phyloP scores from a whole-genome alignment of 2,888 invertebrate genomes.

The Acleris holmiana region DNA sequence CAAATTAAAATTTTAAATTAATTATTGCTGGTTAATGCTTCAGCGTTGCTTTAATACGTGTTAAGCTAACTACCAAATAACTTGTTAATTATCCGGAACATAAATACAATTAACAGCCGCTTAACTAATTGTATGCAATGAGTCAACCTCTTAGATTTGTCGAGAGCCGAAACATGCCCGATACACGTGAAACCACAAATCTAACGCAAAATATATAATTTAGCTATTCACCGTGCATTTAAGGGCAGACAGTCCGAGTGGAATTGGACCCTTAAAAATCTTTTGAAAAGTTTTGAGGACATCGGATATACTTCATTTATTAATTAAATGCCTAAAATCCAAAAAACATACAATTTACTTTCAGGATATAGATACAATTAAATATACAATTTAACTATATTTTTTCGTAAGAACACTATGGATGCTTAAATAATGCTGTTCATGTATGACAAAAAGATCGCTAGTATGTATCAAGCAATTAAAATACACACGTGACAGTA shows the following conservation, averaged over 20 bases:
- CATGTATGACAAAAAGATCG: constrained; percentile 2
- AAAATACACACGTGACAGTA: constrained; percentile 14
- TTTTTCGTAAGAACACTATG: constrained; percentile 11
- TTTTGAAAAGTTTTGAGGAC: not conserved
- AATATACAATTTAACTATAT: constrained; percentile 30
- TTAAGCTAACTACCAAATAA: constrained; percentile 34
- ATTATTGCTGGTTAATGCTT: constrained; percentile 52
- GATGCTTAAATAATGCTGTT: constrained; percentile 4
- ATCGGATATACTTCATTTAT: not conserved
- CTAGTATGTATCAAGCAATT: not conserved
- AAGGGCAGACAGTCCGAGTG: constrained; percentile 4
- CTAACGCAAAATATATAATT: constrained; percentile 15
- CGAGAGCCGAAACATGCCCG: constrained; percentile 34
- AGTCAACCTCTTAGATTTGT: constrained; percentile 11
- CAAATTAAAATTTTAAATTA: constrained; percentile 44
- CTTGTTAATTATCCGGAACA: constrained; percentile 13
- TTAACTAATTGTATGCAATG: constrained; percentile 29
- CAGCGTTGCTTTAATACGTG: constrained; percentile 46
- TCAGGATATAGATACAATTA: constrained; percentile 10
- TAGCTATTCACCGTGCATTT: constrained; percentile 5
- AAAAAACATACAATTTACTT: constrained; percentile 26
- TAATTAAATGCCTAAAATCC: constrained; percentile 22
- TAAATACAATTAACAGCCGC: constrained; percentile 11
- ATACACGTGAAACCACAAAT: constrained; percentile 30
- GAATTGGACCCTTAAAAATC: constrained; percentile 16